These are phyloP conservation scores for Cryptoblepharus egeriae DNA, from an alignment of 2,797 vertebrate genomes.

Conservation along the genomic window DNA sequence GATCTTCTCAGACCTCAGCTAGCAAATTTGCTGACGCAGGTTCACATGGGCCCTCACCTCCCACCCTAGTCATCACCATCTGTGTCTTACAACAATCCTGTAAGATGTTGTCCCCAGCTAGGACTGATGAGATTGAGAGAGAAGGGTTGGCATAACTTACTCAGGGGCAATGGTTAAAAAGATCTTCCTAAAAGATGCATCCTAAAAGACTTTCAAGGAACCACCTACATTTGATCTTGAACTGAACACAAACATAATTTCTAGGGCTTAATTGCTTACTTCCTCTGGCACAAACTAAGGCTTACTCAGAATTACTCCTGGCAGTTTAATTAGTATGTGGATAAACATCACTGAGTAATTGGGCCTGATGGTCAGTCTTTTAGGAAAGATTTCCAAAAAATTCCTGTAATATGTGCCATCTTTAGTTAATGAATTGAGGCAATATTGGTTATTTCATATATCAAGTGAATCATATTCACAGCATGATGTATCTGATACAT, in stretches of 20 bases:
- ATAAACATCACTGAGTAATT: conserved; percentile 1
- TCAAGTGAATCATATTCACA: not conserved
- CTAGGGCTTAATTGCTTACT: not conserved
- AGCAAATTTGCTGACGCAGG: too few relatives aligned
- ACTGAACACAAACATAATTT: not conserved
- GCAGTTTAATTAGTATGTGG: not conserved
- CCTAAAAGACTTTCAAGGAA: not conserved
- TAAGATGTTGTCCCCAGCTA: too few relatives aligned
- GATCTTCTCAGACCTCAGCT: too few relatives aligned
- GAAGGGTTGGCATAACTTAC: too few relatives aligned
- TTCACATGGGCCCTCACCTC: too few relatives aligned
- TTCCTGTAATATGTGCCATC: rapidly evolving
- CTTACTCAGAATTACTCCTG: conserved; percentile 1
- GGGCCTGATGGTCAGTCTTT: not conserved
- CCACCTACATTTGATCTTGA: not conserved
- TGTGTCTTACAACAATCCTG: too few relatives aligned
- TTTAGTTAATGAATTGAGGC: not conserved
- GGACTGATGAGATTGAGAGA: too few relatives aligned
- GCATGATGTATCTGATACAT: rapidly evolving
- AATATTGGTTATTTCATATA: conserved; percentile 12
- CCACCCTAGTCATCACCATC: too few relatives aligned
- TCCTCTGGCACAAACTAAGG: not conserved
- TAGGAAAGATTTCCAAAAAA: not conserved
- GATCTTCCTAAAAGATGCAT: not conserved
- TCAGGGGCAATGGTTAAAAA: too few relatives aligned